Evolutionary conservation across 2,888 invertebrate species (phyloP), one percentile per base, ranked within the genome.

Genomic region (Chrysina gloriosa): DNA sequence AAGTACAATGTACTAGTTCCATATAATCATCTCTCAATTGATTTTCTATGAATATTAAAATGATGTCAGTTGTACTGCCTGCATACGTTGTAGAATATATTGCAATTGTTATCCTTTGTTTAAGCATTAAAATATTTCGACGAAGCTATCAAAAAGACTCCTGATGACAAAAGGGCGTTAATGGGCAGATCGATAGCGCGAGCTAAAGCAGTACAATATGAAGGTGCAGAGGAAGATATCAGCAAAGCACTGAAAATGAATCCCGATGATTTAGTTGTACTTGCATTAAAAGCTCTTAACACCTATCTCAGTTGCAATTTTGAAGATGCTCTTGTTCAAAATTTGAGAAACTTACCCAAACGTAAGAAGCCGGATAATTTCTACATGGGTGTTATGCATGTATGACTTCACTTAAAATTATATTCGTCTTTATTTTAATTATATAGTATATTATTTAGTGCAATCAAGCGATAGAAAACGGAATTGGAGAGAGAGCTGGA

Each of bases 131-230:
- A 73, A 48, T 80, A 74, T 50, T 82, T 79, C 68, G 78, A 82
- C 70, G 73, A 77, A 67, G 81, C 82, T 1, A 67, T 82, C 6
- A 71, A 71, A 31, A 77, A 77, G 63, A 78, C 77, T 1, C 82
- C 82, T 2, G 71, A 83, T 29, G 87, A 88, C 74, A 84, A 86
- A 11, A 82, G 84, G 58, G 85, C 87, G 0, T 78, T 88, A 21
- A 81, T 87, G 29, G 88, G 88, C 0, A 81, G 88, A 48, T 85
- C 87, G 70, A 78, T 84, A 72, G 85, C 86, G 2, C 78, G 86
- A 23, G 84, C 86, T 0, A 88, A 88, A 78, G 84, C 86, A 11
- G 86, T 86, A 39, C 81, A 87, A 74, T 88, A 87, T 72, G 76
- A 75, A 39, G 87, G 85, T 0, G 88, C 88, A 45, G 78, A 88